These are phyloP conservation scores for Leptocoma aspasia DNA, from an alignment of 2,113 vertebrate species.

Conservation along the genomic window DNA sequence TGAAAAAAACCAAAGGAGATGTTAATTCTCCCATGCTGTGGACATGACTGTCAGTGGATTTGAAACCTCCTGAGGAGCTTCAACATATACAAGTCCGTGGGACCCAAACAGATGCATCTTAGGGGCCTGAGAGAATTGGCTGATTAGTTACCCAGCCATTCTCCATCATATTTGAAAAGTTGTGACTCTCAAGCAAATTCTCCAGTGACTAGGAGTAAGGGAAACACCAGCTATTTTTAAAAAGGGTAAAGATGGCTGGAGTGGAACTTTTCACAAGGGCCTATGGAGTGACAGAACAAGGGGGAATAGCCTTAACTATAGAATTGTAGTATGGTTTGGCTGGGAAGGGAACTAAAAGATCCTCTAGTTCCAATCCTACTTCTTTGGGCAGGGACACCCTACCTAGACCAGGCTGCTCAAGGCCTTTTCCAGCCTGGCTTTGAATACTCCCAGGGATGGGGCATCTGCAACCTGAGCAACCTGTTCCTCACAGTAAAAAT, in stretches of 20 bases:
- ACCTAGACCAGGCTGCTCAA: background rate
- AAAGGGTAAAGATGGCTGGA: background rate
- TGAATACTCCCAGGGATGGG: background rate
- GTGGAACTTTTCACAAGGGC: background rate
- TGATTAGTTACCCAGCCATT: background rate
- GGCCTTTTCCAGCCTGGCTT: background rate
- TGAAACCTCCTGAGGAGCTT: accelerated
- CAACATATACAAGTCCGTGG: background rate
- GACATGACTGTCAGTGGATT: background rate
- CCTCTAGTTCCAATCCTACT: background rate
- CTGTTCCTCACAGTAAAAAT: too few relatives aligned
- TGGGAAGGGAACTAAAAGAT: background rate
- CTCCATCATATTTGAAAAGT: background rate
- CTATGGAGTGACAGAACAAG: background rate
- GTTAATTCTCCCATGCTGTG: background rate
- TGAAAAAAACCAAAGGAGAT: background rate
- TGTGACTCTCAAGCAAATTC: background rate
- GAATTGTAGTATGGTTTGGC: background rate
- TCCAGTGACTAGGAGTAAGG: background rate
- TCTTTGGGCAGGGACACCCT: background rate
- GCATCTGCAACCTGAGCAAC: background rate
- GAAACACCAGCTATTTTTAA: background rate
- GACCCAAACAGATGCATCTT: background rate
- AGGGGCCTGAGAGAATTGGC: background rate
- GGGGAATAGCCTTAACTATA: background rate